Evolutionary conservation across 2,888 invertebrate genomes (phyloP), one percentile per base, ranked within the genome.

Genomic region (Stenodema calcarata): DNA sequence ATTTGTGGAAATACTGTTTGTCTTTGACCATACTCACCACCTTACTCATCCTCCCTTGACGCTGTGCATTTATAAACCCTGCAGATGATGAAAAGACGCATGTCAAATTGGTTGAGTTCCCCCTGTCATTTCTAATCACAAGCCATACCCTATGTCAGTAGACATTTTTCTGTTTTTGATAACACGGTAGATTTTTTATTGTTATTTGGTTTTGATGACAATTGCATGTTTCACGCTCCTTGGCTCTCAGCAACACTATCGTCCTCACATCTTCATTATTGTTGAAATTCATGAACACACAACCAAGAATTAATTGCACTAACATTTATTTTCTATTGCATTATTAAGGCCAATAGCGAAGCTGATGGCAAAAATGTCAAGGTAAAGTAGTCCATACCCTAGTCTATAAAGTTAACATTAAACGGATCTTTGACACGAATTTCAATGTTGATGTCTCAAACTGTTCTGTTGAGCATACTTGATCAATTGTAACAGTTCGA

Each of bases 331-430:
- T 89, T 88, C 83, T 88, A 87, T 89, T 89, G 89, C 86, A 87
- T 86, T 91, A 91, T 91, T 91, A 92, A 95, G 95, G 93, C 96
- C 96, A 92, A 96, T 97, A 93, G 96, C 96, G 92, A 96, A 95
- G 94, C 95, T 97, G 95, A 96, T 97, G 94, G 95, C 96, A 93
- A 94, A 96, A 92, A 93, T 97, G 93, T 95, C 97, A 94, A 97
- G 97, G 97, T 97, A 97, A 95, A 93, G 94, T 94, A 89, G 78
- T 62, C 50, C 42, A 18, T 28, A 75, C 44, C 75, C 47, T 76
- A 84, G 50, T 62, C 54, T 42, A 44, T 78, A 44, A 35, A 78
- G 78, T 78, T 78, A 18, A 3, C 27, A 78, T 78, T 78, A 41
- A 30, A 41, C 35, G 73, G 73, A 73, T 73, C 73, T 11, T 73